Evolutionary conservation across 2,797 vertebrate genomes (phyloP).

Genomic region (Poeciliopsis paucimaculata): DNA sequence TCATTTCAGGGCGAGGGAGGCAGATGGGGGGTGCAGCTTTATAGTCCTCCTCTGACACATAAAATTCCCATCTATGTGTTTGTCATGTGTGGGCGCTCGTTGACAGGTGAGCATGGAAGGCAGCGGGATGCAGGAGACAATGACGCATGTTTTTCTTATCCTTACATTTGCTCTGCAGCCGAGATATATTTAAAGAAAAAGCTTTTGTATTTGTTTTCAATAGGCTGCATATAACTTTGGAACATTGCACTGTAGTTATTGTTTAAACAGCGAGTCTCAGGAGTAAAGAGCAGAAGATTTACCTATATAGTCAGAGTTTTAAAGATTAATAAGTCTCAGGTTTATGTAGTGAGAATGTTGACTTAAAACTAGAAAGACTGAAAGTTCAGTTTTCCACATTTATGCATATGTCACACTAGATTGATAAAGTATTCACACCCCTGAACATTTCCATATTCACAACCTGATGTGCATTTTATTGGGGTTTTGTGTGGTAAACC

Average conservation of each 20-base stretch:
- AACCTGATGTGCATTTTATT: background rate
- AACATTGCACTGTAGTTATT: slow-evolving; percentile 2
- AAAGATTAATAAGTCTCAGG: background rate
- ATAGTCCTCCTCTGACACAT: slow-evolving; percentile 53
- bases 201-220: slow-evolving; percentile 17
- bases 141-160: slow-evolving; percentile 37
- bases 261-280: slow-evolving; percentile 18
- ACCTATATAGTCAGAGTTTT: background rate
- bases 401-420: background rate
- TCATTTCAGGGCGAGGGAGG: slow-evolving; percentile 38
- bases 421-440: background rate
- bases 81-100: slow-evolving; percentile 55
- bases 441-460: background rate
- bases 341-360: background rate
- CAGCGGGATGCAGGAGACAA: slow-evolving; percentile 29
- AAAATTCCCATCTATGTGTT: slow-evolving; percentile 43
- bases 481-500: background rate
- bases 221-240: background rate
- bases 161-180: slow-evolving; percentile 18
- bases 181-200: slow-evolving; percentile 16
- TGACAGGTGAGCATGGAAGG: slow-evolving; percentile 53
- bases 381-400: background rate
- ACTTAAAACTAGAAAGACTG: background rate
- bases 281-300: background rate
- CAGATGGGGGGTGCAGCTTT: slow-evolving; percentile 23